A percentile compares a stretch with the other conserved stretches of the same genome.
Conservation (phyloP, 2,113 vertebrate genomes). For the Poecilia latipinna region DNA sequence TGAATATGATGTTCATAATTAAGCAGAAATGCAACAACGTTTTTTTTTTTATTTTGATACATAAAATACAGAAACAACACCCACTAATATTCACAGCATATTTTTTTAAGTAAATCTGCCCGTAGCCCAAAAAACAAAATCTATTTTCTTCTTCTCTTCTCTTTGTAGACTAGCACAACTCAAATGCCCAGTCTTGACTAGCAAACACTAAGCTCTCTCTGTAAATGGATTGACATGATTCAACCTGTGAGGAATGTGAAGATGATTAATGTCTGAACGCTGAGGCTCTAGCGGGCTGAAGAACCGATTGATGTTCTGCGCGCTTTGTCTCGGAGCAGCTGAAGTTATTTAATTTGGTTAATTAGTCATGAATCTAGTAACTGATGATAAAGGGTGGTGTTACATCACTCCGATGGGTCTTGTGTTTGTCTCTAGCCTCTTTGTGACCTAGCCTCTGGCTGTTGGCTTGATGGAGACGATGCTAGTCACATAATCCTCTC, state of each 20-base stretch:
- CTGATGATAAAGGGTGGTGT: neutral
- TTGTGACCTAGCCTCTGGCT: neutral
- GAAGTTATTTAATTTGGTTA: neutral
- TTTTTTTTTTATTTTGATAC: neutral
- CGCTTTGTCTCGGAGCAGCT: neutral
- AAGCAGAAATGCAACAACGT: no score
- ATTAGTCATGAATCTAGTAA: neutral
- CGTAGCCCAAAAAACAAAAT: no score
- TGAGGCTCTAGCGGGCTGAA: neutral
- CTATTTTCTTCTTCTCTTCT: no score
- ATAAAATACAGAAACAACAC: neutral
- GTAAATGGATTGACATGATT: neutral
- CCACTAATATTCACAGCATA: no score
- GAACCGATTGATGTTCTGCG: neutral
- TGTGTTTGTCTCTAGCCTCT: neutral
- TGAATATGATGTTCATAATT: neutral
- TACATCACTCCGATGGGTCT: neutral
- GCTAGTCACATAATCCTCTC: conserved; percentile 32
- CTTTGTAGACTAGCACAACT: no score
- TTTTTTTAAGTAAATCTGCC: no score
- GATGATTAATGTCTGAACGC: neutral
- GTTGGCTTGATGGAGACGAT: conserved; percentile 31
- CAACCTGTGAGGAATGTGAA: neutral
- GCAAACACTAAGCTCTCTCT: neutral
- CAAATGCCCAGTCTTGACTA: neutral